Percentiles rank a stretch among this genome's conserved stretches.
These are phyloP conservation scores for Odontophorus gujanensis DNA, from an alignment of 2,113 vertebrate species.

Conservation along the genomic window DNA sequence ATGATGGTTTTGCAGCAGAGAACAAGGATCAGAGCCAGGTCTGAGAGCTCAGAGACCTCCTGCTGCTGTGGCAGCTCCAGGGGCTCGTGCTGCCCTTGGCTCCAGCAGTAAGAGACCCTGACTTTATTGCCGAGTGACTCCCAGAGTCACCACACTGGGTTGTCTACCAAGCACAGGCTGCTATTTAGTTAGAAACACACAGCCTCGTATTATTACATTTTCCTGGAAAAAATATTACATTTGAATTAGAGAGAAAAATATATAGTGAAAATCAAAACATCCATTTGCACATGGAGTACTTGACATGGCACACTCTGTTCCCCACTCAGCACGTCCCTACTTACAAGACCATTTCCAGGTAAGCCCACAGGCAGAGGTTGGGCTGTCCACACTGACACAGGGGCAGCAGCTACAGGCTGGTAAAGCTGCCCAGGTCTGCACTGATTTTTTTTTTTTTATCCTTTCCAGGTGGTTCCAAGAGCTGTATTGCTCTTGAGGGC, in stretches of 20 bases:
- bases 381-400: neutral
- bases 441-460: neutral
- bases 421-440: neutral
- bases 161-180: conserved; percentile 28
- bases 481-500: neutral
- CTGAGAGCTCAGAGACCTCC: neutral
- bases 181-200: conserved; percentile 55
- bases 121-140: neutral
- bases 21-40: neutral
- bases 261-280: neutral
- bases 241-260: conserved; percentile 27
- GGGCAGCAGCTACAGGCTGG: neutral
- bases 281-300: neutral
- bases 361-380: neutral
- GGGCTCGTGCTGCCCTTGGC: neutral
- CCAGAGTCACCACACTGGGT: neutral
- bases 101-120: neutral
- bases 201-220: neutral
- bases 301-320: neutral
- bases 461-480: neutral
- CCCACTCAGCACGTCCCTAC: neutral
- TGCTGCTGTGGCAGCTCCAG: neutral
- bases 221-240: neutral
- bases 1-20: neutral
- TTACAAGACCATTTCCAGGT: neutral